phyloP scores from a whole-genome alignment of 2,113 vertebrate species.

The Sula dactylatra region DNA sequence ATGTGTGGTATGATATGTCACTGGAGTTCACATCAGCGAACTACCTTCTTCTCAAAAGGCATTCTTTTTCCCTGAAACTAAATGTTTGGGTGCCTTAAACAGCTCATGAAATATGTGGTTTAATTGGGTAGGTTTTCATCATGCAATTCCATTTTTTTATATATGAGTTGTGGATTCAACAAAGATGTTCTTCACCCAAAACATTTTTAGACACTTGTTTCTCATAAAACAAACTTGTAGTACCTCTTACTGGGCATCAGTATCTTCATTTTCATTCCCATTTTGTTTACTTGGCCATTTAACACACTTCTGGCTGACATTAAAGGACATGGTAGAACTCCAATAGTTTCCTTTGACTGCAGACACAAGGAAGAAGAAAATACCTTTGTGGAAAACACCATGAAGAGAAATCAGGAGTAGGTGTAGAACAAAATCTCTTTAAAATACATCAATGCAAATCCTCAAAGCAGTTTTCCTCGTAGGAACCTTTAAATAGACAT shows the following conservation, averaged over 20 bases:
- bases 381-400: not conserved
- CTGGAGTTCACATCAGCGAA: not conserved
- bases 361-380: not conserved
- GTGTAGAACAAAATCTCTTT: not conserved
- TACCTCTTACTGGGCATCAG: not conserved
- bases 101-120: not conserved
- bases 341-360: not conserved
- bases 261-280: not conserved
- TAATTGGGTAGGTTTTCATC: not conserved
- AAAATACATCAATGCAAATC: not conserved
- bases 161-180: not conserved
- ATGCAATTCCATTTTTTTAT: not conserved
- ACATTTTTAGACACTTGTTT: not conserved
- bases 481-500: not conserved
- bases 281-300: not conserved
- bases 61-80: not conserved
- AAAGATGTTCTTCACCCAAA: not conserved
- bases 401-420: not conserved
- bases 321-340: not conserved
- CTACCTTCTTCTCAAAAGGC: not conserved
- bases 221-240: not conserved
- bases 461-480: not conserved
- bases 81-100: not conserved
- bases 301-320: not conserved
- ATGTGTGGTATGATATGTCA: not conserved